Conservation (phyloP, 2,797 vertebrate genomes). For the Lacerta bilineata region DNA sequence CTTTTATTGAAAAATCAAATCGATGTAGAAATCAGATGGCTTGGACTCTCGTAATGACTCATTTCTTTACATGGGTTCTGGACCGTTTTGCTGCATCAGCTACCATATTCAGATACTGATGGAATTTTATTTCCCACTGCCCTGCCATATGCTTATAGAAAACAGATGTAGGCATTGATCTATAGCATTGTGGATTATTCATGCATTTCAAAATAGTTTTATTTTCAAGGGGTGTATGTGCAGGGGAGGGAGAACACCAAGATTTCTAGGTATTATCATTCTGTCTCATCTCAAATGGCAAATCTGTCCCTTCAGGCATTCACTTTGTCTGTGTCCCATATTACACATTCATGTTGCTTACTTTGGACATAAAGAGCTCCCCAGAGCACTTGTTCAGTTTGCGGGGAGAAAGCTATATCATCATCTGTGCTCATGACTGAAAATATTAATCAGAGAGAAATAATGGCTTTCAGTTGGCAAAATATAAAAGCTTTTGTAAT, state of each 20-base stretch:
- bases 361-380: constrained; percentile 1
- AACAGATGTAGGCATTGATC: not conserved
- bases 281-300: constrained; percentile 10
- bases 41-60: not conserved
- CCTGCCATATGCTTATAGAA: not conserved
- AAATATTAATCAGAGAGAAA: constrained; percentile 31
- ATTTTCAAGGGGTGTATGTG: not conserved
- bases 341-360: constrained; percentile 22
- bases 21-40: not conserved
- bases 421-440: constrained; percentile 22
- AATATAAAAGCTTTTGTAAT: constrained; percentile 30
- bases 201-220: not conserved
- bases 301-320: not conserved
- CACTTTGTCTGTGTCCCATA: constrained; percentile 13
- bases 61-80: not conserved
- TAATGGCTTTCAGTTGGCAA: not conserved
- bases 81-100: not conserved
- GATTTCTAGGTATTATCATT: not conserved
- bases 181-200: not conserved
- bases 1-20: not conserved
- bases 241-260: not conserved
- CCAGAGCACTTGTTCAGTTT: constrained; percentile 3
- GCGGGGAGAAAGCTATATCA: constrained; percentile 1
- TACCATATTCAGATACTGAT: not conserved
- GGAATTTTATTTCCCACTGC: not conserved